These are phyloP conservation scores for Cerceris ruficornis DNA, from an alignment of 2,888 invertebrate genomes.

Conservation along the genomic window DNA sequence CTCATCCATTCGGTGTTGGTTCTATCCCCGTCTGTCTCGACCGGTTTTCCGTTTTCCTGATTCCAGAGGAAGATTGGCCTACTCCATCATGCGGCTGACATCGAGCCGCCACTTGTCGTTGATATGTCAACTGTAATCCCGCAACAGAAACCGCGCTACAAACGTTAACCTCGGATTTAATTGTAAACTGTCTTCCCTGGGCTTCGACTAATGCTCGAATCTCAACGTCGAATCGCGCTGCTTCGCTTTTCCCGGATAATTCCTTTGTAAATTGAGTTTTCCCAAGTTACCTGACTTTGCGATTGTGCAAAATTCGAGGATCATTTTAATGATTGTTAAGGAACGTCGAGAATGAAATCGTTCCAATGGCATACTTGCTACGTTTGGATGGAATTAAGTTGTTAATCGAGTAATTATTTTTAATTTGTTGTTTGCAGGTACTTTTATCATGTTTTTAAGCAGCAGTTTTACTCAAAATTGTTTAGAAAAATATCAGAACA, in stretches of 20 bases:
- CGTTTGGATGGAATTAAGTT: too few relatives aligned
- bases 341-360: too few relatives aligned
- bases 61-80: constrained; percentile 22
- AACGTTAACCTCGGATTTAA: constrained; percentile 14
- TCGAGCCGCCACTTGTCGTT: constrained; percentile 13
- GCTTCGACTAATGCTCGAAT: constrained; percentile 14
- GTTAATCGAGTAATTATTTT: too few relatives aligned
- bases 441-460: too few relatives aligned
- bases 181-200: constrained; percentile 6
- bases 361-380: too few relatives aligned
- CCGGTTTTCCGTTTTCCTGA: background rate
- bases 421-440: too few relatives aligned
- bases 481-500: too few relatives aligned
- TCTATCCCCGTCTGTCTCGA: background rate
- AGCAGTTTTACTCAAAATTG: too few relatives aligned
- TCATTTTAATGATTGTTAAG: too few relatives aligned
- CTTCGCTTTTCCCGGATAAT: background rate
- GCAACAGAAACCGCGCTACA: constrained; percentile 13
- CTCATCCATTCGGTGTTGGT: background rate
- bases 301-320: too few relatives aligned
- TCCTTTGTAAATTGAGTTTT: background rate
- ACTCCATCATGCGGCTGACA: constrained; percentile 25
- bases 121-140: constrained; percentile 33
- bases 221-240: background rate
- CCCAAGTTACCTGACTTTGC: too few relatives aligned